Evolutionary conservation across 2,113 vertebrate species (phyloP), one percentile per base, ranked within the genome.

Genomic region (Hippolais icterina): DNA sequence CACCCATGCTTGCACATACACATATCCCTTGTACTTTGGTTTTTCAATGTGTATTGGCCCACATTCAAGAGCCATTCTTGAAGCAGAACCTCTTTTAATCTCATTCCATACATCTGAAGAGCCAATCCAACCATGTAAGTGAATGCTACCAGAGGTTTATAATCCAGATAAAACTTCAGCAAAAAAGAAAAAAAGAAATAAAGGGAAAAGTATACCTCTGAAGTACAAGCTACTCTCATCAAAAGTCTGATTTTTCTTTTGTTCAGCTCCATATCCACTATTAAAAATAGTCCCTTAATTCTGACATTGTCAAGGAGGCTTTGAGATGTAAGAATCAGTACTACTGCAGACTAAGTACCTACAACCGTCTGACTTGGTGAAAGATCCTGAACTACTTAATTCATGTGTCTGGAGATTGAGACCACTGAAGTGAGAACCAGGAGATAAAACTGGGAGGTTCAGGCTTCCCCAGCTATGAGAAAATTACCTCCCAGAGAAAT

Each of bases 51-150:
- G 44, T 68, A 87, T 90, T 87, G 70, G 52, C 61, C 52, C 24
- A 88, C 65, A 81, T 95, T 96, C 96, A 97, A 96, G 77, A 89
- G 77, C 9, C n/a, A 22, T 94, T 95, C 83, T 91, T 94, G 90
- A 93, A 91, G 83, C 78, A 93, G 53, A 91, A 82, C 41, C 41
- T 94, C 74, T 93, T 94, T 95, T 81, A 94, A 84, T 97, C 91
- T 91, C 64, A 90, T 95, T 91, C 86, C 63, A 86, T 87, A 78
- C 10, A 84, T 11, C 21, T 84, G 44, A 94, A 96, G 33, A 91
- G 78, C 52, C 28, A 83, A 60, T 78, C 72, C 57, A 95, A 72
- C 46, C 57, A 70, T 68, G 39, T 65, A 95, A 93, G 49, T 80
- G 89, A 96, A 82, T 42, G 23, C 6, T 96, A 78, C 22, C 50